Evolutionary conservation across 2,888 invertebrate genomes (phyloP), one percentile per base, ranked within the genome.

Genomic region (Parelbella ahira): DNA sequence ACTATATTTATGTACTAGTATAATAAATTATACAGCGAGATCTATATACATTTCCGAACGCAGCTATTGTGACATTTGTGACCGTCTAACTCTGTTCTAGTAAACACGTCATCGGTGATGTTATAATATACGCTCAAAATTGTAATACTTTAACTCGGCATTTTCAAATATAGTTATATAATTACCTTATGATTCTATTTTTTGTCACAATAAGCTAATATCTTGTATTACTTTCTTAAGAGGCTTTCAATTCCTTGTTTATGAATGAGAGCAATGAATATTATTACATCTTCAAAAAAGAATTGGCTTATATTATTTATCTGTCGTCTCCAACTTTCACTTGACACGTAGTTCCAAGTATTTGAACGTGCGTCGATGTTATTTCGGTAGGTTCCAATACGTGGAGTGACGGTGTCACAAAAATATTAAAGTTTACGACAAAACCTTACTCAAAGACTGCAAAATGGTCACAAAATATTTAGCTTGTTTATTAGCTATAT

Each of bases 401-500:
- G 52, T 54, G 57, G 50, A 49, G 29, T 20, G 46, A 44, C 38
- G 27, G 42, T 36, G 47, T 42, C 38, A 23, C 38, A 49, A 49
- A 45, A 60, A 37, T 52, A 53, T 53, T 60, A 56, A 57, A 63
- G 50, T 51, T 47, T 48, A 56, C 48, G 47, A 52, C 51, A 58
- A 50, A 65, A 63, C 64, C 53, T 55, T 60, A 59, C 56, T 50
- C 51, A 50, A 67, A 70, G 53, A 56, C 60, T 58, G 50, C 69
- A 86, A 82, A 75, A 87, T 87, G 86, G 70, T 76, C 73, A 70
- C 79, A 74, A 83, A 84, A 66, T 68, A 68, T 54, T 51, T 75
- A 37, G 39, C 76, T 48, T 57, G 68, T 43, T 48, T 79, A 25
- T 50, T 81, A 43, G 67, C 70, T 6, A 28, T 83, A 10, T 70